Percentiles rank a stretch among this genome's conserved stretches.
Conservation (phyloP, 1,140 invertebrate genomes). For the Caenorhabditis latens region DNA sequence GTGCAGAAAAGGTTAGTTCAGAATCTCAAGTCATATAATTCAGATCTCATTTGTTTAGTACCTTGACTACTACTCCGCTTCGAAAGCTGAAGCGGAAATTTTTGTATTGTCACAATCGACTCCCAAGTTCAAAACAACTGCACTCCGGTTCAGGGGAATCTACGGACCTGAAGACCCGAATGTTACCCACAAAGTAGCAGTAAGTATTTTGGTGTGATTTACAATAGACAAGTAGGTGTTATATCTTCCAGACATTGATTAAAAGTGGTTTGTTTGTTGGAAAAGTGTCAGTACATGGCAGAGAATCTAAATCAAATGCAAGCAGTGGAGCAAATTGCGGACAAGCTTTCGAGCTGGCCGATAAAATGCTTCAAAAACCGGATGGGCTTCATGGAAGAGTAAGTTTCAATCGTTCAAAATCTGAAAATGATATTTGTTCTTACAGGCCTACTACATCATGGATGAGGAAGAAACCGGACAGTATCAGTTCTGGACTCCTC, state of each 20-base stretch:
- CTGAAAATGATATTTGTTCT: no score
- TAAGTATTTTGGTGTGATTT: background rate
- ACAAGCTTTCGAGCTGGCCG: background rate
- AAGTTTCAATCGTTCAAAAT: background rate
- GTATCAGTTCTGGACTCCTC: background rate
- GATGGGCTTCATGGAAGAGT: slow-evolving; percentile 1
- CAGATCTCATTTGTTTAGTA: background rate
- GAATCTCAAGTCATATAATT: background rate
- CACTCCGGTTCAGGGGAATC: background rate
- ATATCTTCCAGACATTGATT: background rate
- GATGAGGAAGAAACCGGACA: background rate
- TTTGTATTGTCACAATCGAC: slow-evolving; percentile 17
- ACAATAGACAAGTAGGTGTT: no score
- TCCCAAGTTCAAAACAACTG: background rate
- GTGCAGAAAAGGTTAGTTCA: background rate
- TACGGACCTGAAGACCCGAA: slow-evolving; percentile 27
- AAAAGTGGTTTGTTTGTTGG: background rate
- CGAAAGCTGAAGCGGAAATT: slow-evolving; percentile 1
- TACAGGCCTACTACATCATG: background rate
- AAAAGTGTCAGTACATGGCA: slow-evolving; percentile 3
- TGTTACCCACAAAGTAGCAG: slow-evolving; percentile 17
- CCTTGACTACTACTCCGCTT: slow-evolving; percentile 8
- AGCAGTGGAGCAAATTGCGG: background rate
- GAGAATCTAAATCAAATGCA: slow-evolving; percentile 1
- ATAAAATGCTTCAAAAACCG: background rate